phyloP scores from a whole-genome alignment of 2,113 vertebrate species.

The Ifrita kowaldi region DNA sequence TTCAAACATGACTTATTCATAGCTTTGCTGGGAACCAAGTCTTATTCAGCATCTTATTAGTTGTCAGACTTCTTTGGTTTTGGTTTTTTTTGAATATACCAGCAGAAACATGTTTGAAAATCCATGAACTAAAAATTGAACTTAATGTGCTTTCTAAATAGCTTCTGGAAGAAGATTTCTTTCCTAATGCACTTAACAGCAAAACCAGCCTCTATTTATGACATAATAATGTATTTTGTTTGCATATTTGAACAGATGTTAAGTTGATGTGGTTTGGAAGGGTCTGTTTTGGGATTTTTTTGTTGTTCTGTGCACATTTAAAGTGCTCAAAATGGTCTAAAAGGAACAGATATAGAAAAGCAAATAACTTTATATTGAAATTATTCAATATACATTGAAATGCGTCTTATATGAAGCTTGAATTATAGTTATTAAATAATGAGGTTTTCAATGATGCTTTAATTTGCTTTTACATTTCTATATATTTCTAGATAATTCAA shows the following conservation, averaged over 20 bases:
- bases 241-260: not conserved
- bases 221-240: not conserved
- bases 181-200: not conserved
- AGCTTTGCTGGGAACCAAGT: slow-evolving; percentile 12
- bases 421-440: slow-evolving; percentile 21
- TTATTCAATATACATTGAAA: not conserved
- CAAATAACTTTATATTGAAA: not conserved
- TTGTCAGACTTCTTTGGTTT: not conserved
- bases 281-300: not conserved
- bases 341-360: not conserved
- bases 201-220: not conserved
- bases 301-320: not conserved
- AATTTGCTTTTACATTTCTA: not conserved
- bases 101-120: slow-evolving; percentile 25
- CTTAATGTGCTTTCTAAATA: slow-evolving; percentile 2
- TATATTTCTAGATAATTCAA: not conserved
- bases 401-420: not conserved
- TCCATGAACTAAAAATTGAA: not conserved
- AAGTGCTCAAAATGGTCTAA: not conserved
- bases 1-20: slow-evolving; percentile 30
- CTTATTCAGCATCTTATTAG: not conserved
- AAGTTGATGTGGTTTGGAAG: not conserved
- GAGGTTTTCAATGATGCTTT: not conserved
- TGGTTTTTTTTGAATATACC: not conserved
- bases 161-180: not conserved